Base-by-base conservation (phyloP, 2,113 vertebrate genomes). In the Opisthocomus hoazin region DNA sequence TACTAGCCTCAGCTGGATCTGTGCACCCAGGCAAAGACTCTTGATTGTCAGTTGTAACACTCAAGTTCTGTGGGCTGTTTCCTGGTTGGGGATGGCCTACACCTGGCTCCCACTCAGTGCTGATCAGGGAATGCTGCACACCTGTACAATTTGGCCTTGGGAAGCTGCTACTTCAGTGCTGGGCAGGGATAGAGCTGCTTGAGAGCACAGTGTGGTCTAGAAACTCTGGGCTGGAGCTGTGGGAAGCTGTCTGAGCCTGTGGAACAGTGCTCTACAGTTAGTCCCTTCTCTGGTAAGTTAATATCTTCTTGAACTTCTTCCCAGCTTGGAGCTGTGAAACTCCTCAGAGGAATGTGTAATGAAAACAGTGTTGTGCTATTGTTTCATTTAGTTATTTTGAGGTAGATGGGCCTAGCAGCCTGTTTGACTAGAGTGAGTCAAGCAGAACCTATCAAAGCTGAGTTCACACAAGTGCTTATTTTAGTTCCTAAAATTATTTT, bases 171-270 rank as follows among this genome's bases (percentile, higher is more conserved):
- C 7, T n/a, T 66, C 39, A 48, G 29, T 1, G 20, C 24, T 2
- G 23, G 64, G 46, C 37, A 69, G 32, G 16, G 21, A 3, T 1
- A 17, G 5, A 18, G 18, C 11, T 34, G 10, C 11, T 7, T 5
- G 17, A 0, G 0, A 4, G 5, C 21, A 2, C 4, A 6, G 23
- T 0, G 6, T 11, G 3, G 4, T 24, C 1, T 41, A 8, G 19
- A 27, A 20, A 10, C 10, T 3, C 26, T 10, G 32, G 4, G 14
- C 3, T 0, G 2, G 34, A 75, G 56, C 7, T 48, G 26, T 0
- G 1, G 9, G 21, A 43, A 63, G 32, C 27, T 19, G 8, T 7
- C 18, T 5, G 29, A 58, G 48, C 12, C 34, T 19, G 26, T 5
- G 6, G 14, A 82, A 12, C 1, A 0, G 6, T 1, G 18, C 5